These are phyloP conservation scores for Centropristis striata DNA, from an alignment of 2,113 vertebrate species.

Conservation along the genomic window DNA sequence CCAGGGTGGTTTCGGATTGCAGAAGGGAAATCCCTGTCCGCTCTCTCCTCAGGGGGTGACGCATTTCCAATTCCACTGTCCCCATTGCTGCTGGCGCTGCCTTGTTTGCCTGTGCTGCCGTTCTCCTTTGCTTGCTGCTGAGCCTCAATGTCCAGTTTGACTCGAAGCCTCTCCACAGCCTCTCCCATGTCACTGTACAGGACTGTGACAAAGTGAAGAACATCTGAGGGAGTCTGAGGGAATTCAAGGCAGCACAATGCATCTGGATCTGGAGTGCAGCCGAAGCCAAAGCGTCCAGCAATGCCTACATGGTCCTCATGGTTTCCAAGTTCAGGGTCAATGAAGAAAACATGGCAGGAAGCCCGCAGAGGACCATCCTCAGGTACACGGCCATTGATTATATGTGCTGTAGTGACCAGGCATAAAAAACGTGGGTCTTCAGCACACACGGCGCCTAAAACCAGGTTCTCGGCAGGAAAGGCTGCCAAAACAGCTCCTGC, in stretches of 20 bases:
- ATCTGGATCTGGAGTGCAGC: slow-evolving; percentile 93
- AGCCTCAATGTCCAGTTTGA: slow-evolving; percentile 89
- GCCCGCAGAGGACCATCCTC: slow-evolving; percentile 84
- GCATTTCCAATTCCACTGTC: slow-evolving; percentile 94
- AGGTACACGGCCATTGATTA: slow-evolving; percentile 83
- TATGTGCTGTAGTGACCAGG: slow-evolving; percentile 91
- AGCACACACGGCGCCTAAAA: slow-evolving; percentile 93
- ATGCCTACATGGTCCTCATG: slow-evolving; percentile 93
- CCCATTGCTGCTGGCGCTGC: slow-evolving; percentile 93
- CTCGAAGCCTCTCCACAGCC: slow-evolving; percentile 90
- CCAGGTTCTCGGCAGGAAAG: slow-evolving; percentile 95
- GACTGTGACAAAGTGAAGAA: slow-evolving; percentile 94
- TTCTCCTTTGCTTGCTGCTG: slow-evolving; percentile 88
- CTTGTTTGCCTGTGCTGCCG: slow-evolving; percentile 76
- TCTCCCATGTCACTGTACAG: slow-evolving; percentile 95
- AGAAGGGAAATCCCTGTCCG: slow-evolving; percentile 89
- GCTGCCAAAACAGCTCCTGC: slow-evolving; percentile 88
- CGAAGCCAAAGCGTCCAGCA: slow-evolving; percentile 91
- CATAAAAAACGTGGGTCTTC: slow-evolving; percentile 95
- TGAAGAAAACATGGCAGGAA: slow-evolving; percentile 96
- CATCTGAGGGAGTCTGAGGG: slow-evolving; percentile 90
- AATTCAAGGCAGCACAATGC: slow-evolving; percentile 93
- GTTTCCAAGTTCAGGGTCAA: slow-evolving; percentile 93
- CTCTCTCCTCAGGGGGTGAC: slow-evolving; percentile 91
- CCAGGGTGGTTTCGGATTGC: slow-evolving; percentile 84